Percentiles rank a stretch among this genome's conserved stretches.
Conservation (phyloP, 2,888 invertebrate genomes). For the Clistopyga incitator region DNA sequence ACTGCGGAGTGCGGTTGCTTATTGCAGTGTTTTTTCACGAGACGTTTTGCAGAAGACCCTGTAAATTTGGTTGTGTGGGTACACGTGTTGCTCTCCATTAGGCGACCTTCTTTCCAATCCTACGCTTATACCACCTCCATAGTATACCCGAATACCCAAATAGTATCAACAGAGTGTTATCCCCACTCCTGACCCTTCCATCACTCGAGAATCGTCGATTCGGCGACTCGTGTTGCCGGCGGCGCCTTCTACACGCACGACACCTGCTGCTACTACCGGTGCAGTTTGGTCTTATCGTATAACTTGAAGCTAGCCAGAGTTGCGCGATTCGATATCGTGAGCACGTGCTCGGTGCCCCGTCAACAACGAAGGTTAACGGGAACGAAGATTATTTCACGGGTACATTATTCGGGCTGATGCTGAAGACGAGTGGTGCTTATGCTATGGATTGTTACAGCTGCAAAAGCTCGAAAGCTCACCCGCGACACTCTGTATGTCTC, state of each 20-base stretch:
- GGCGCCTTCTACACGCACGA: conserved; percentile 33
- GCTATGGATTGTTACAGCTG: background rate
- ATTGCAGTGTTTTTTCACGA: no score
- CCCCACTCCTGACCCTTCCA: background rate
- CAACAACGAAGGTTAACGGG: background rate
- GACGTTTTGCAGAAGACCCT: no score
- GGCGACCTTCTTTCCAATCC: conserved; percentile 10
- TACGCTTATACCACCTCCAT: background rate
- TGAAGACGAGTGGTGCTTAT: background rate
- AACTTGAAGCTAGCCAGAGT: background rate
- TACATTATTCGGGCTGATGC: background rate
- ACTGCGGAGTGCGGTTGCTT: no score
- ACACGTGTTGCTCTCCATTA: background rate
- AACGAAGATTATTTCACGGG: conserved; percentile 4
- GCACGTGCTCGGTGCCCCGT: conserved; percentile 30
- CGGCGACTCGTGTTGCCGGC: conserved; percentile 13
- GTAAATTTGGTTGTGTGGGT: no score
- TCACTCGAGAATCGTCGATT: conserved; percentile 20
- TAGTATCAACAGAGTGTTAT: background rate
- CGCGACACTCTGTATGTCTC: conserved; percentile 1
- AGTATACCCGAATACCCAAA: no score
- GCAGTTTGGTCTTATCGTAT: background rate
- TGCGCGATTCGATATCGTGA: conserved; percentile 4
- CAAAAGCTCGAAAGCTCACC: background rate
- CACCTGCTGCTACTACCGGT: conserved; percentile 27